Evolutionary conservation across 1,140 invertebrate genomes (phyloP).

Genomic region (Lutraria rhynchaena): DNA sequence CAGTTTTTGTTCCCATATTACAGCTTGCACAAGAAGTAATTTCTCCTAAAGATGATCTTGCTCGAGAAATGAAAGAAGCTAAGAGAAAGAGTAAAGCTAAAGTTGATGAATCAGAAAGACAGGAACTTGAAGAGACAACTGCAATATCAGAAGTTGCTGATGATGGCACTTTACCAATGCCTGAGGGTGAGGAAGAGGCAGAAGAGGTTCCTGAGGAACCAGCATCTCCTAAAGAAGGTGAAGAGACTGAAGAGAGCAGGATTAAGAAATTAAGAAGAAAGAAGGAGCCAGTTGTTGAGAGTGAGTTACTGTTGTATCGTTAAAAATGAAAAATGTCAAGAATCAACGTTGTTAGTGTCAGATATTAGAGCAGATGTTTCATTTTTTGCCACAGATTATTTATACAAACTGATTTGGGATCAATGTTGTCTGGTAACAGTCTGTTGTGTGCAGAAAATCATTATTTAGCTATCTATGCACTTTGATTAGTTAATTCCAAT

Average conservation of each 20-base stretch:
- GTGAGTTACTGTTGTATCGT: too few relatives aligned
- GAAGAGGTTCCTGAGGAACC: neutral
- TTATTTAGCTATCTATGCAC: too few relatives aligned
- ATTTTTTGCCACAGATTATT: too few relatives aligned
- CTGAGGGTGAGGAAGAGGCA: slow-evolving; percentile 48
- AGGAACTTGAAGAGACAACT: slow-evolving; percentile 41
- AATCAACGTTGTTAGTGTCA: too few relatives aligned
- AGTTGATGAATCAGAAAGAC: slow-evolving; percentile 65
- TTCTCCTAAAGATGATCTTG: slow-evolving; percentile 71
- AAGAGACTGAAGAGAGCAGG: slow-evolving; percentile 43
- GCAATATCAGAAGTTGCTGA: slow-evolving; percentile 48
- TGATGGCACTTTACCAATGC: slow-evolving; percentile 65
- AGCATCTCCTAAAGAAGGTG: slow-evolving; percentile 30
- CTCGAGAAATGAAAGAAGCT: slow-evolving; percentile 64
- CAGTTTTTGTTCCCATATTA: neutral
- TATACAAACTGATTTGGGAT: too few relatives aligned
- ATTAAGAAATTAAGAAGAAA: slow-evolving; percentile 49
- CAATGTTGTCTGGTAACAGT: too few relatives aligned
- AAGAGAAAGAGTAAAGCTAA: slow-evolving; percentile 68
- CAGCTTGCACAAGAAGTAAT: slow-evolving; percentile 47
- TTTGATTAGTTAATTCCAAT: too few relatives aligned
- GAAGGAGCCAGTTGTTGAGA: slow-evolving; percentile 57
- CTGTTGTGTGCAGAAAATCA: too few relatives aligned
- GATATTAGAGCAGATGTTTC: too few relatives aligned
- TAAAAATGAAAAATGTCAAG: too few relatives aligned